These are phyloP conservation scores for Pteria penguin DNA, from an alignment of 2,888 invertebrate genomes.

Conservation along the genomic window DNA sequence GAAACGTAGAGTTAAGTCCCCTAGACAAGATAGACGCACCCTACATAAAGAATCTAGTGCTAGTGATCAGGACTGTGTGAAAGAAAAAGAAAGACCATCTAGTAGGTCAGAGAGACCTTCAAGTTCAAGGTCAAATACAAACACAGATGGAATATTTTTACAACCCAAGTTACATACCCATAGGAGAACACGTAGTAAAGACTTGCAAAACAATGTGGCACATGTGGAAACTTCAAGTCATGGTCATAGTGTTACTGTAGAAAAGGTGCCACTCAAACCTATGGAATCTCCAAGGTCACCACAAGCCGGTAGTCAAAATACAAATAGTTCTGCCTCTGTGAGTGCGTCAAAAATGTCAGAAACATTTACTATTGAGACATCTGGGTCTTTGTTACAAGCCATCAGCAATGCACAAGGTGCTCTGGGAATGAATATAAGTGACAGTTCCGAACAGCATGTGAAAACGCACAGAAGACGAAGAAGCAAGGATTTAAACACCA, in stretches of 20 bases:
- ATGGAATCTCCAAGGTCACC: slow-evolving; percentile 37
- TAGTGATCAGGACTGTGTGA: slow-evolving; percentile 41
- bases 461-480: slow-evolving; percentile 59
- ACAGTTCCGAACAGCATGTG: slow-evolving; percentile 46
- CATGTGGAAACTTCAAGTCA: slow-evolving; percentile 20
- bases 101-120: slow-evolving; percentile 42
- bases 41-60: slow-evolving; percentile 51
- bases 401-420: slow-evolving; percentile 54
- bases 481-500: slow-evolving; percentile 52
- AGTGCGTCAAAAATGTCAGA: slow-evolving; percentile 59
- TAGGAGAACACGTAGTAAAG: slow-evolving; percentile 57
- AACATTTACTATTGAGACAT: slow-evolving; percentile 68
- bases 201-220: slow-evolving; percentile 43
- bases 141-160: slow-evolving; percentile 58
- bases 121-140: slow-evolving; percentile 47
- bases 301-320: slow-evolving; percentile 31
- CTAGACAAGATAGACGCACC: slow-evolving; percentile 51
- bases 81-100: slow-evolving; percentile 27
- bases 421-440: slow-evolving; percentile 40
- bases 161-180: slow-evolving; percentile 67
- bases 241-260: slow-evolving; percentile 37
- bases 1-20: slow-evolving; percentile 53
- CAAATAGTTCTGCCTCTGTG: slow-evolving; percentile 12
- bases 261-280: slow-evolving; percentile 39
- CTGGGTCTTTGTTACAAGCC: slow-evolving; percentile 61